These are phyloP conservation scores for Caerostris darwini DNA, from an alignment of 1,140 invertebrate genomes.

Conservation along the genomic window DNA sequence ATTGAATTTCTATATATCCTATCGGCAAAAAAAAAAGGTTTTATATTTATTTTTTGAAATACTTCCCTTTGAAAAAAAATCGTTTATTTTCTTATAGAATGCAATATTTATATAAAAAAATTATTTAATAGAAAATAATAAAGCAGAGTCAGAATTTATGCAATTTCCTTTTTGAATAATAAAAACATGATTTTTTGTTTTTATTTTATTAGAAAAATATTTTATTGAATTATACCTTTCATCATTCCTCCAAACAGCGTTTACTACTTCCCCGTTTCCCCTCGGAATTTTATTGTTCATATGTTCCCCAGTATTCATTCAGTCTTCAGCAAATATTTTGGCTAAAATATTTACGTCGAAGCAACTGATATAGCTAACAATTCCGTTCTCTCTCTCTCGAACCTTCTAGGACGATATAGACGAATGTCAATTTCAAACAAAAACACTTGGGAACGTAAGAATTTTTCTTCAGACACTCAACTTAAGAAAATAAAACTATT, in stretches of 20 bases:
- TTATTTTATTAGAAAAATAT: neutral
- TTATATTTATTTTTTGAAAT: no score
- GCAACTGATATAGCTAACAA: neutral
- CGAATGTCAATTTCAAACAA: slow-evolving; percentile 58
- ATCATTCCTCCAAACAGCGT: neutral
- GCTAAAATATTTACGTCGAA: slow-evolving; percentile 14
- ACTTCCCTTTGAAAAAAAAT: no score
- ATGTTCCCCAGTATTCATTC: neutral
- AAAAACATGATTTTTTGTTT: neutral
- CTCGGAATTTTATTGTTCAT: neutral
- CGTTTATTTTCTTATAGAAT: neutral
- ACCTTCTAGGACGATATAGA: neutral
- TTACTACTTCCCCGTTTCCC: neutral
- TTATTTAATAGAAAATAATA: neutral
- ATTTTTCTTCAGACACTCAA: slow-evolving; percentile 6
- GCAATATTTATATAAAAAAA: neutral
- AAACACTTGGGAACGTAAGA: neutral
- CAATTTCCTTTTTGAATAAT: slow-evolving; percentile 4
- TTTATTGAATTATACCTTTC: slow-evolving; percentile 5
- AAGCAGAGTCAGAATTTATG: neutral
- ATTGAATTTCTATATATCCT: no score
- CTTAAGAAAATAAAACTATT: neutral
- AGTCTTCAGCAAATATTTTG: slow-evolving; percentile 15
- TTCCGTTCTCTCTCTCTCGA: neutral
- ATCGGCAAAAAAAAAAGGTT: no score